These are phyloP conservation scores for Aleiodes leptofemur DNA, from an alignment of 2,888 invertebrate genomes.

Conservation along the genomic window DNA sequence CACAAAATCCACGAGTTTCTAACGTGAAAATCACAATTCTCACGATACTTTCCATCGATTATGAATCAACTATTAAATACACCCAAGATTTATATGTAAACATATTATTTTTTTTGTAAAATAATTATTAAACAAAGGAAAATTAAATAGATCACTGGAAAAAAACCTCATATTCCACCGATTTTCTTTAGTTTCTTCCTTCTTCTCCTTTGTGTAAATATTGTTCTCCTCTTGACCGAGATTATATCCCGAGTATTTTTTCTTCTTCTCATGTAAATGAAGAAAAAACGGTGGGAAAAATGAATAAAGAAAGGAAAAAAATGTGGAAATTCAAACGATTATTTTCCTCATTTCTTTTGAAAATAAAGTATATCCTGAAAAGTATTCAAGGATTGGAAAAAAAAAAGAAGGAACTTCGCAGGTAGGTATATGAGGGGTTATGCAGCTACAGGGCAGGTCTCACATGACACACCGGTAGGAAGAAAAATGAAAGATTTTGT, in stretches of 20 bases:
- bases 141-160: neutral
- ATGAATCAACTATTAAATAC: conserved; percentile 27
- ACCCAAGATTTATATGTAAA: neutral
- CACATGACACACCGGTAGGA: conserved; percentile 44
- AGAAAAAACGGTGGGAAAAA: neutral
- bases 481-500: conserved; percentile 41
- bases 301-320: neutral
- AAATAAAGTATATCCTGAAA: neutral
- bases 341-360: conserved; percentile 2
- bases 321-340: conserved; percentile 19
- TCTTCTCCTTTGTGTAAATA: neutral
- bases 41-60: conserved; percentile 36
- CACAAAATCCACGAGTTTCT: conserved; percentile 20
- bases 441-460: conserved; percentile 41
- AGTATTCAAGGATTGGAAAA: neutral
- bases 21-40: conserved; percentile 36
- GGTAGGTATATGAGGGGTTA: conserved; percentile 30
- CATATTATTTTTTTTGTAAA: neutral
- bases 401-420: conserved; percentile 6
- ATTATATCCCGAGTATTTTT: conserved; percentile 7
- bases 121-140: neutral
- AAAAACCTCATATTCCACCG: neutral
- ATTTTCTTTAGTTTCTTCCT: neutral
- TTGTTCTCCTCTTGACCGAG: neutral
- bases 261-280: neutral